These are phyloP conservation scores for Baccha elongata DNA, from an alignment of 2,888 invertebrate species.

Conservation along the genomic window DNA sequence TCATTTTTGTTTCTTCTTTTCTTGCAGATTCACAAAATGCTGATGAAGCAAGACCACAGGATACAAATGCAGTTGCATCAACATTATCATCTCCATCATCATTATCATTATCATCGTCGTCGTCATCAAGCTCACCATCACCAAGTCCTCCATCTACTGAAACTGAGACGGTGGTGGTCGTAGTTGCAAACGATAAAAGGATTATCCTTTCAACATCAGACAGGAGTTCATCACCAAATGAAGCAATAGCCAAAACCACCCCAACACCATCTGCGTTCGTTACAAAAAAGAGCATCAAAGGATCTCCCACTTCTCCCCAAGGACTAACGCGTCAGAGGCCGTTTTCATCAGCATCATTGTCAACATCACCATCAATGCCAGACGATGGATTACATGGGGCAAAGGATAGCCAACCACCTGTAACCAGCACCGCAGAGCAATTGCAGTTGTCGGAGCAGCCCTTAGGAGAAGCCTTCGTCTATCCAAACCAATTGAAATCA, in stretches of 20 bases:
- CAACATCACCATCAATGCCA: constrained; percentile 59
- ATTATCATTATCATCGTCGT: constrained; percentile 2
- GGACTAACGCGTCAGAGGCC: constrained; percentile 52
- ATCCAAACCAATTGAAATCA: constrained; percentile 69
- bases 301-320: constrained; percentile 29
- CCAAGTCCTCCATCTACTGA: background rate
- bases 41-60: constrained; percentile 30
- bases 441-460: constrained; percentile 40
- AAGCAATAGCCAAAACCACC: constrained; percentile 44
- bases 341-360: constrained; percentile 69
- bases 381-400: constrained; percentile 46
- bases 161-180: background rate
- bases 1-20: constrained; percentile 42
- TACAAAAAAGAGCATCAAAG: constrained; percentile 42
- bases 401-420: constrained; percentile 63
- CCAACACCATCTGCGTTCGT: constrained; percentile 20
- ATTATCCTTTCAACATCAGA: constrained; percentile 60
- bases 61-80: constrained; percentile 37
- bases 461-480: constrained; percentile 43
- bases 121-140: constrained; percentile 1
- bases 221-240: constrained; percentile 63
- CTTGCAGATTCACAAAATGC: constrained; percentile 47
- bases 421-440: constrained; percentile 32
- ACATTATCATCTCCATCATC: constrained; percentile 25
- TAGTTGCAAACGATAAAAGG: constrained; percentile 44